Evolutionary conservation across 2,113 vertebrate species (phyloP).

Genomic region (Zapus hudsonius): DNA sequence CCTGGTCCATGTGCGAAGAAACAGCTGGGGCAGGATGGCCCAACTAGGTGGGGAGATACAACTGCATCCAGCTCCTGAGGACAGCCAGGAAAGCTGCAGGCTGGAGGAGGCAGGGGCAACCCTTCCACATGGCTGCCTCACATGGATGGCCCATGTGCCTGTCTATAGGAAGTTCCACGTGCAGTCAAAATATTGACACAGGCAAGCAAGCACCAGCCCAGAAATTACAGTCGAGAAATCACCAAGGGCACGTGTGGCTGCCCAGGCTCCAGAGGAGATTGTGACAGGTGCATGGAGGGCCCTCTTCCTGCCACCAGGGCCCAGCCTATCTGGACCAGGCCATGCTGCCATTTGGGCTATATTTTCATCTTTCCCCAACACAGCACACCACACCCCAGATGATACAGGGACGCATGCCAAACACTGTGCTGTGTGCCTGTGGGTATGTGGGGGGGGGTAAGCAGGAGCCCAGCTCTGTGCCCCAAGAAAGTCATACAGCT

Average conservation of each 20-base stretch:
- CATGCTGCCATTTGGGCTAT: background rate
- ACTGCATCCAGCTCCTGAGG: background rate
- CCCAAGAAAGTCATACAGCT: too few species aligned
- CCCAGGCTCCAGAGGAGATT: background rate
- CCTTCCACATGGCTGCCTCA: background rate
- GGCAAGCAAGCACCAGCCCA: background rate
- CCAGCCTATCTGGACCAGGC: background rate
- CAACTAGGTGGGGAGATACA: accelerated
- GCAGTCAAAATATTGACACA: conserved; percentile 54
- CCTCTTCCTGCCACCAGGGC: background rate
- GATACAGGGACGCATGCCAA: background rate
- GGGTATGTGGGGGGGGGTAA: accelerated
- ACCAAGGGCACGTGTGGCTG: accelerated
- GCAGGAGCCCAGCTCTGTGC: background rate
- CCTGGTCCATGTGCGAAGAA: background rate
- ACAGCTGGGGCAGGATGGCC: background rate
- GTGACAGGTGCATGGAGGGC: background rate
- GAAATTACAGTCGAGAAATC: background rate
- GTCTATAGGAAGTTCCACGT: background rate
- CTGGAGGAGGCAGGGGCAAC: background rate
- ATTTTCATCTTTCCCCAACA: background rate
- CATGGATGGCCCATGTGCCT: background rate
- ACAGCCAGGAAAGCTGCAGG: background rate
- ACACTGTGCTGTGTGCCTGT: too few species aligned
- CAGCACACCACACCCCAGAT: too few species aligned